phyloP scores from a whole-genome alignment of 1,140 invertebrate genomes.

The Lithobius niger region DNA sequence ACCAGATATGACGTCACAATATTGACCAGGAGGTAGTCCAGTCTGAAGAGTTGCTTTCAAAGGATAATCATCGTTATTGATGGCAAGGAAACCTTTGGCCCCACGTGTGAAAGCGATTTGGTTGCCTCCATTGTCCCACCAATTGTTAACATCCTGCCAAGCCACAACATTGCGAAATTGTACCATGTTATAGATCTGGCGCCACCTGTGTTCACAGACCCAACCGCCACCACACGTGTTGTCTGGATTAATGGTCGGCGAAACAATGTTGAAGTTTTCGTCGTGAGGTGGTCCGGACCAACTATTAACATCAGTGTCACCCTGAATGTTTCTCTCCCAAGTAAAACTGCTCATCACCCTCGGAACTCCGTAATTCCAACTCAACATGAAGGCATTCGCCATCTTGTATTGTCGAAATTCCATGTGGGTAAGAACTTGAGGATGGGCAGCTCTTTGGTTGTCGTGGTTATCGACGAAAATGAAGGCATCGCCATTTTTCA shows the following conservation, averaged over 20 bases:
- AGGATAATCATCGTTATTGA: conserved; percentile 44
- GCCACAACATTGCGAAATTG: conserved; percentile 4
- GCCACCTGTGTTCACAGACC: conserved; percentile 81
- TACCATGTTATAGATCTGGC: conserved; percentile 11
- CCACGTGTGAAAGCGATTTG: conserved; percentile 64
- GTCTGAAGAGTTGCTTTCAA: conserved; percentile 31
- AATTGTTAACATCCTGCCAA: conserved; percentile 40
- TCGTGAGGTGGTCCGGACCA: conserved; percentile 46
- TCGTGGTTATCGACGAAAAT: conserved; percentile 48
- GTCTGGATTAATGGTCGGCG: conserved; percentile 48
- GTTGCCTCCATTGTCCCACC: conserved; percentile 58
- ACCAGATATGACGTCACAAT: conserved; percentile 33
- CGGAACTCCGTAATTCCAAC: conserved; percentile 56
- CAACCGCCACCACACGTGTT: conserved; percentile 59
- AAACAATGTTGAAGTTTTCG: conserved; percentile 44
- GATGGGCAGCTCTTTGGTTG: conserved; percentile 48
- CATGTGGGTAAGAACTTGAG: conserved; percentile 31
- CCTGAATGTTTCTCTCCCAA: too few relatives aligned
- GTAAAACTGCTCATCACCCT: conserved; percentile 59
- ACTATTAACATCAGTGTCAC: too few relatives aligned
- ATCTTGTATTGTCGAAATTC: too few relatives aligned
- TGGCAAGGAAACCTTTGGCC: conserved; percentile 53
- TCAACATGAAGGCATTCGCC: conserved; percentile 61
- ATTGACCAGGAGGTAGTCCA: conserved; percentile 26
- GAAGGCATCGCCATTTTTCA: conserved; percentile 25